A percentile compares a stretch with the other conserved stretches of the same genome.
phyloP scores from a whole-genome alignment of 2,797 vertebrate genomes.

The Garrulus glandarius region DNA sequence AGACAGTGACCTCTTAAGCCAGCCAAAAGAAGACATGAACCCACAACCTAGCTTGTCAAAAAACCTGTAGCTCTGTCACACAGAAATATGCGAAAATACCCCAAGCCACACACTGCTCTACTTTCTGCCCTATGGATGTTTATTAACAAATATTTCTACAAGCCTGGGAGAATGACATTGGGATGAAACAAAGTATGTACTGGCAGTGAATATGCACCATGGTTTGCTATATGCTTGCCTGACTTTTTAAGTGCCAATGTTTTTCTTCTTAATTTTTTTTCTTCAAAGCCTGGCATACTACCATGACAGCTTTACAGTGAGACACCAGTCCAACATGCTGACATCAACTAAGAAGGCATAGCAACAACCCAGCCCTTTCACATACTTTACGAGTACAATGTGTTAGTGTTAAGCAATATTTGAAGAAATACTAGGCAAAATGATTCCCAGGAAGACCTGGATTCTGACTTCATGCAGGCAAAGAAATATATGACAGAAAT shows the following conservation, averaged over 20 bases:
- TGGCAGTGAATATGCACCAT: background rate
- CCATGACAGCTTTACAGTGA: slow-evolving; percentile 8
- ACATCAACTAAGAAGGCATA: background rate
- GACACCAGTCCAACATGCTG: background rate
- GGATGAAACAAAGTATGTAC: background rate
- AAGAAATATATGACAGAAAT: background rate
- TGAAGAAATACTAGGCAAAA: slow-evolving; percentile 24
- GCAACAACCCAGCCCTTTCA: slow-evolving; percentile 2
- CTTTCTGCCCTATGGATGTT: background rate
- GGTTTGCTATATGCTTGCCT: background rate
- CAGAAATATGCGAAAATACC: background rate
- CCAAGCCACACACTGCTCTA: background rate
- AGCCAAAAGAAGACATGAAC: background rate
- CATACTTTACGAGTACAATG: background rate
- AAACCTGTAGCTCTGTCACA: background rate
- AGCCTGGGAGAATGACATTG: background rate
- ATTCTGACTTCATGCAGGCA: background rate
- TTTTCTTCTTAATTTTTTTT: background rate
- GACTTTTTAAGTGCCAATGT: background rate
- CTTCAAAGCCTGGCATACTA: slow-evolving; percentile 17
- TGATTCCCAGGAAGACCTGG: background rate
- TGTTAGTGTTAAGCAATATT: slow-evolving; percentile 47
- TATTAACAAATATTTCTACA: background rate
- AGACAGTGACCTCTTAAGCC: background rate
- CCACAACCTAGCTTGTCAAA: background rate